A percentile compares a stretch with the other conserved stretches of the same genome.
Conservation (phyloP, 2,888 invertebrate species). For the Nowickia ferox region DNA sequence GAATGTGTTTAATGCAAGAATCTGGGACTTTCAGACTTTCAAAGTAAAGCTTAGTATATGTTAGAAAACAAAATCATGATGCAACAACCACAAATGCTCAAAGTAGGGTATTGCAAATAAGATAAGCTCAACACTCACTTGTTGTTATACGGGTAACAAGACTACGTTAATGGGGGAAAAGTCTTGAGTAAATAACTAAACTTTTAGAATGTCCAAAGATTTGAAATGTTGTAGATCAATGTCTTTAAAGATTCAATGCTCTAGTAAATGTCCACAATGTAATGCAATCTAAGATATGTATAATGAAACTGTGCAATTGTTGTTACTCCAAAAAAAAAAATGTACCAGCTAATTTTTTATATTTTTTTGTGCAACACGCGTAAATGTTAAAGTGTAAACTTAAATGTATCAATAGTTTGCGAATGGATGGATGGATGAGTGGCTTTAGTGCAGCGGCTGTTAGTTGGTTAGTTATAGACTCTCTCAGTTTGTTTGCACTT, state of each 20-base stretch:
- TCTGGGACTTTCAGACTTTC: too few species aligned
- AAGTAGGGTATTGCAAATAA: slow-evolving; percentile 16
- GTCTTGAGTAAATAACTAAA: slow-evolving; percentile 40
- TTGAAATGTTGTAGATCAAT: slow-evolving; percentile 60
- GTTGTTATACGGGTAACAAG: background rate
- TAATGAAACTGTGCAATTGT: slow-evolving; percentile 30
- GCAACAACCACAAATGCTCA: background rate
- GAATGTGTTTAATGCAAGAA: too few species aligned
- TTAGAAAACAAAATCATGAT: background rate
- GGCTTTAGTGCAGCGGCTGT: slow-evolving; percentile 39
- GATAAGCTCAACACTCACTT: slow-evolving; percentile 32
- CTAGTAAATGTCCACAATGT: slow-evolving; percentile 52
- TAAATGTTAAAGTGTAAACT: slow-evolving; percentile 72
- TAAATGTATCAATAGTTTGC: slow-evolving; percentile 45
- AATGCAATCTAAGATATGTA: slow-evolving; percentile 26
- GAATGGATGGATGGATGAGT: slow-evolving; percentile 20
- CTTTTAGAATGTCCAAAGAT: slow-evolving; percentile 64
- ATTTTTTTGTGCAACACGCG: slow-evolving; percentile 51
- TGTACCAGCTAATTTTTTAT: slow-evolving; percentile 8
- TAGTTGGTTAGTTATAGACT: slow-evolving; percentile 56
- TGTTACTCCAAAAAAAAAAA: slow-evolving; percentile 29
- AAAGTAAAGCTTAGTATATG: too few species aligned
- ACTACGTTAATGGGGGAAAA: slow-evolving; percentile 1
- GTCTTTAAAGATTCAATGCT: slow-evolving; percentile 58
- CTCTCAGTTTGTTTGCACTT: slow-evolving; percentile 54